Base-by-base conservation (phyloP, 2,888 invertebrate genomes). In the Aphelenchoides bicaudatus region DNA sequence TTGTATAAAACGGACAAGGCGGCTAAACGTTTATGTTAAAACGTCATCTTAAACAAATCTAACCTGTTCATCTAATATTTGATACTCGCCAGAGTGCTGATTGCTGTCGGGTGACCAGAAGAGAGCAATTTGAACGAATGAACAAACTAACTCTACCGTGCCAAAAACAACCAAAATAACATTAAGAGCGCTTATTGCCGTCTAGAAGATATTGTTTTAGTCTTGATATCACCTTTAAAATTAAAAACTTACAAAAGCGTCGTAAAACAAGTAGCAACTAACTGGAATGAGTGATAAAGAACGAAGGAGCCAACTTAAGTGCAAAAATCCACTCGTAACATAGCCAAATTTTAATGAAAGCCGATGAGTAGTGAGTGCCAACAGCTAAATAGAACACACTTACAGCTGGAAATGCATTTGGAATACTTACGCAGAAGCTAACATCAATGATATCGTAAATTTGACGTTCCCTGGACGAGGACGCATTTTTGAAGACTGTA, bases 401-500 rank as follows among this genome's bases (percentile, higher is more conserved):
- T 19, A 43, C 25, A 21, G 34, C n/a, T 34, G 34, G n/a, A 10
- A 10, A n/a, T 34, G 10, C 34, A n/a, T 34, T n/a, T 34, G 34
- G 10, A 10, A 34, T 34, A 43, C 43, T 43, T 25, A 43, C 43
- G 23, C 25, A 21, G 43, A 43, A 43, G n/a, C 16, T 6, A 10
- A 43, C 21, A 43, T 43, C 43, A 6, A 8, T 6, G 23, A 43
- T 6, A 10, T 43, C 23, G 43, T 21, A 43, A 21, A 43, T 43
- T 43, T 25, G 43, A 19, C 43, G 43, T 43, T 43, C 43, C 25
- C 25, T 43, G 43, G 25, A 43, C n/a, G 23, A 21, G 43, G n/a
- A 43, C 16, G 23, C 10, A 19, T 10, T 43, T 43, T 8, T 8
- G 43, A 10, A 43, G 23, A 43, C n/a, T n/a, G 16, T 8, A 43